phyloP scores from a whole-genome alignment of 1,140 invertebrate genomes.

The Matsumurasca onukii region DNA sequence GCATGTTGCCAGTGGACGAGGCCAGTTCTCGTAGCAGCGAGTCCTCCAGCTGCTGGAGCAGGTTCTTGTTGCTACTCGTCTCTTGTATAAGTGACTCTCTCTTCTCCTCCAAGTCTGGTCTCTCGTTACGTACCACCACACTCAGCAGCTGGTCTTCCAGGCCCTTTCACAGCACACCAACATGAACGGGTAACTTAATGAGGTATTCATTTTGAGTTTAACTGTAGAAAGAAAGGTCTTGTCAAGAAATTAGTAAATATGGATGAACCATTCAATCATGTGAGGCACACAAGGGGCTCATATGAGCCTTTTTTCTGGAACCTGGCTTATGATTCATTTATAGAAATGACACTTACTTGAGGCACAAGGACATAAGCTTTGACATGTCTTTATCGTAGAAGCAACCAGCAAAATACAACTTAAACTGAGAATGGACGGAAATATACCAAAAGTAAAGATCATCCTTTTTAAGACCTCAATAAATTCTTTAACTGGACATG shows the following conservation, averaged over 20 bases:
- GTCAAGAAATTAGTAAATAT: neutral
- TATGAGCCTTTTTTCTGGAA: neutral
- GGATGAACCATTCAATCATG: neutral
- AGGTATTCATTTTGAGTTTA: neutral
- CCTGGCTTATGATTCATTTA: too few relatives aligned
- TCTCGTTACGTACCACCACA: conserved; percentile 80
- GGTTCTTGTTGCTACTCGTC: conserved; percentile 80
- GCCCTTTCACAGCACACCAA: conserved; percentile 65
- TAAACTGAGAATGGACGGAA: too few relatives aligned
- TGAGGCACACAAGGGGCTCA: neutral
- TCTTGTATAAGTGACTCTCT: conserved; percentile 80
- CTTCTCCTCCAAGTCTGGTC: conserved; percentile 83
- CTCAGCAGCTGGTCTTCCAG: conserved; percentile 86
- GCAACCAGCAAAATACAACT: too few relatives aligned
- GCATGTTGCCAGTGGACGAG: conserved; percentile 83
- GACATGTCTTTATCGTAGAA: too few relatives aligned
- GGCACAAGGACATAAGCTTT: too few relatives aligned
- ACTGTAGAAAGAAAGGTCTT: neutral
- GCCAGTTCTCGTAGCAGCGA: conserved; percentile 78
- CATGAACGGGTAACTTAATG: too few relatives aligned
- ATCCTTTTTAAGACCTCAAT: too few relatives aligned
- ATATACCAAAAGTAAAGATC: too few relatives aligned
- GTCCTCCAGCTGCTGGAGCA: conserved; percentile 79
- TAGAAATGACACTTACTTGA: too few relatives aligned
- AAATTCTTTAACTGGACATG: too few relatives aligned